Evolutionary conservation across 2,797 vertebrate species (phyloP), one percentile per base, ranked within the genome.

Genomic region (Oceanodroma leucorhoa): DNA sequence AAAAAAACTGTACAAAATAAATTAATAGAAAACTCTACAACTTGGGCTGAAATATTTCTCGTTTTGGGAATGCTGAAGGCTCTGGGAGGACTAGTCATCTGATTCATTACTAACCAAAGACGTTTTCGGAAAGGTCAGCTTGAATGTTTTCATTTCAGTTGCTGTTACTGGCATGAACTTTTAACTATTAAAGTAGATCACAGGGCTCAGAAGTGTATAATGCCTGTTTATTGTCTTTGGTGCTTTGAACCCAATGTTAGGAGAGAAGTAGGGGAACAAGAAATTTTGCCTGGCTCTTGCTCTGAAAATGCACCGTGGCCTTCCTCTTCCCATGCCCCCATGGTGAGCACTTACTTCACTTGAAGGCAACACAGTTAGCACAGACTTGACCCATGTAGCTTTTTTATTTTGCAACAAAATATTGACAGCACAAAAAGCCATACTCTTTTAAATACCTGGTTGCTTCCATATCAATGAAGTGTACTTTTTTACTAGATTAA

Each of bases 91-190:
- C 57, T 41, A 65, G 26, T 73, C 62, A 70, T 65, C 54, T 73
- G 80, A 61, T 79, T 79, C 95, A 66, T 91, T 92, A 55, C 26
- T 54, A 92, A 94, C 55, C 40, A 57, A 87, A 79, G 82, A 43
- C 19, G 3, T 75, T 81, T 92, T 91, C 8, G 15, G 67, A 89
- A 91, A 96, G 85, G 77, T 88, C 83, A 54, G 54, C 60, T 58
- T 55, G 81, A 90, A 51, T 90, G 75, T 93, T 95, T 95, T 92
- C 4, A 4, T 67, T 91, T 77, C 69, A 70, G 54, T 62, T 3
- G 14, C 64, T 92, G 66, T 91, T 88, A 53, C 43, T 86, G 89
- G 57, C 51, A 29, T 21, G 45, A 78, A 32, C 22, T 57, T 90
- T 41, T 89, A 88, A 71, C 71, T 34, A 46, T 83, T 80, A 21